Base-by-base conservation (phyloP, 2,797 vertebrate species). In the Setipinna tenuifilis region DNA sequence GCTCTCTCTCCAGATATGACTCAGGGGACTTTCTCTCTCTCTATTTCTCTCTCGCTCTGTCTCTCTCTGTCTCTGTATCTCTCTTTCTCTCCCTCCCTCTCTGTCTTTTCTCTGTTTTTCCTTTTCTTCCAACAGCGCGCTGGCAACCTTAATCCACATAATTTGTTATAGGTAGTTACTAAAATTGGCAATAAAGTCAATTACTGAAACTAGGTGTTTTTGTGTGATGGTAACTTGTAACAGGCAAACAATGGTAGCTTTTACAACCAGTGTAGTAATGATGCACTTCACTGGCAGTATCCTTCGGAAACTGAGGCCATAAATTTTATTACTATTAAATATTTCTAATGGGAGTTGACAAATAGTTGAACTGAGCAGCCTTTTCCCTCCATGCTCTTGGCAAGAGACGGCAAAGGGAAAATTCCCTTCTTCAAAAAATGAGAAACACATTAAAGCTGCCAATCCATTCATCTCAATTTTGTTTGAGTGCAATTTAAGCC, bases 311-410 rank as follows among this genome's bases (percentile, higher is more conserved):
- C 95, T 93, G 88, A 95, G 94, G 93, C 93, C 95, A 97, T 98
- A 97, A 96, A 97, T 98, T 97, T 93, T 97, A 97, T 97, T 96
- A 96, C 95, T 96, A 97, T 97, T 97, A 97, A 97, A 98, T 96
- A 94, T 96, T 97, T 98, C 97, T 98, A 97, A 98, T 96, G 97
- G 97, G 97, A 98, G 96, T 97, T 97, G 97, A 98, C 97, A 98
- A 97, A 98, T 98, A 97, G 94, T 97, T 97, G 97, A 97, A 96
- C 94, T 88, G 95, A 95, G 92, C 94, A 96, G 94, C 95, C 95
- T 93, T 96, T 96, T 96, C 95, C 94, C 94, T 96, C 95, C 94
- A 92, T 83, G 54, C 90, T 94, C 93, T 97, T 98, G 98, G 97
- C 97, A 96, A 92, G 88, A 90, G 86, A 84, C 90, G 91, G 86